Conservation (phyloP, 2,797 vertebrate genomes). For the Ispidina lecontei region DNA sequence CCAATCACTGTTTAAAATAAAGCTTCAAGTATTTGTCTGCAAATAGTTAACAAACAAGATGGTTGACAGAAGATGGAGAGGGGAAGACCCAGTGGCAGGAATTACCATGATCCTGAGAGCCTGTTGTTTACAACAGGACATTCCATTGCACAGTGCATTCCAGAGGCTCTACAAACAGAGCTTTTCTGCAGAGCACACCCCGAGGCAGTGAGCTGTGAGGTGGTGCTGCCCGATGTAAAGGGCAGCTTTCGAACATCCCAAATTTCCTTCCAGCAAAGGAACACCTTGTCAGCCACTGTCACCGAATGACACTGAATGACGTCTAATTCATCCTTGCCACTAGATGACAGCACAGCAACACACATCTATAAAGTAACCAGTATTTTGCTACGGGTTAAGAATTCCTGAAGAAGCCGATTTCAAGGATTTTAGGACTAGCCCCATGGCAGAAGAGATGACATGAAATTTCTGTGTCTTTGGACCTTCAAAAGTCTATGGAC, state of each 20-base stretch:
- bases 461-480: background rate
- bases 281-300: background rate
- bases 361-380: conserved; percentile 28
- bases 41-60: background rate
- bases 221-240: background rate
- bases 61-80: background rate
- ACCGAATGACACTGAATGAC: conserved; percentile 11
- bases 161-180: background rate
- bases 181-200: background rate
- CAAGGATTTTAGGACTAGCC: background rate
- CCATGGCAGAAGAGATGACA: background rate
- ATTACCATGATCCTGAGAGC: background rate
- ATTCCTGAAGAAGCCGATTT: conserved; percentile 9
- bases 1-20: conserved; percentile 55
- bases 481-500: background rate
- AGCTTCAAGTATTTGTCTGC: conserved; percentile 46
- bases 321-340: conserved; percentile 76
- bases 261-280: background rate
- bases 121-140: background rate
- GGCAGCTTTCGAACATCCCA: background rate
- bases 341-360: conserved; percentile 78
- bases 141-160: background rate
- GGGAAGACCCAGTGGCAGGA: background rate
- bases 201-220: background rate
- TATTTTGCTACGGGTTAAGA: conserved; percentile 54